A percentile compares a stretch with the other conserved stretches of the same genome.
phyloP scores from a whole-genome alignment of 2,888 invertebrate species.

The Malacosoma neustria region DNA sequence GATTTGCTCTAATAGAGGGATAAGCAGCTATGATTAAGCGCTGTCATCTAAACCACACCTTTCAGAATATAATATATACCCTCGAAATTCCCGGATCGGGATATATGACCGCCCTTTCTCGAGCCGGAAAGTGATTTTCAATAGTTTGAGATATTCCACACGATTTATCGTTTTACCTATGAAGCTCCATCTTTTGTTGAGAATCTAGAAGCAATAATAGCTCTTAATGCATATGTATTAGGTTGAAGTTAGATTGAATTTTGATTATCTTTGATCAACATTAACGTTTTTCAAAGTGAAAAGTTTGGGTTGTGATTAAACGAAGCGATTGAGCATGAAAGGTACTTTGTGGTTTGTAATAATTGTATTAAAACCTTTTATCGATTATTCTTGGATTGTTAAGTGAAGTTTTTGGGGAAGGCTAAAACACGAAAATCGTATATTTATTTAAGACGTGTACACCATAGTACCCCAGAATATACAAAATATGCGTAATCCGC shows the following conservation, averaged over 20 bases:
- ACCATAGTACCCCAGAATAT: too few species aligned
- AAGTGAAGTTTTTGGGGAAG: too few species aligned
- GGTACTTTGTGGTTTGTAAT: not conserved
- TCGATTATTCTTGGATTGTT: too few species aligned
- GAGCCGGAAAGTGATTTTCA: slow-evolving; percentile 41
- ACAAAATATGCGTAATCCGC: too few species aligned
- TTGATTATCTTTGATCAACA: not conserved
- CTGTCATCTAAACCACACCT: not conserved
- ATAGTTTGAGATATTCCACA: slow-evolving; percentile 44
- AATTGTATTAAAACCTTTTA: not conserved
- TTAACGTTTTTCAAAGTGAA: not conserved
- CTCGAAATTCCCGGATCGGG: slow-evolving; percentile 6
- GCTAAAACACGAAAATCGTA: too few species aligned
- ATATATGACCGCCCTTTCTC: slow-evolving; percentile 32
- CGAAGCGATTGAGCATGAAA: not conserved
- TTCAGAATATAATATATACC: not conserved
- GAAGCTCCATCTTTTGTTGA: slow-evolving; percentile 11
- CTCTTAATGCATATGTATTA: not conserved
- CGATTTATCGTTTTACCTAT: slow-evolving; percentile 33
- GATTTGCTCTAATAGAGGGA: not conserved
- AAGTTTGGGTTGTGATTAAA: not conserved
- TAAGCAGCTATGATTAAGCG: not conserved
- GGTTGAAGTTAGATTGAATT: not conserved
- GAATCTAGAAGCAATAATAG: not conserved
- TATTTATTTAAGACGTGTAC: too few species aligned